Base-by-base conservation (phyloP, 1,140 invertebrate genomes). In the Papilio polyxenes region DNA sequence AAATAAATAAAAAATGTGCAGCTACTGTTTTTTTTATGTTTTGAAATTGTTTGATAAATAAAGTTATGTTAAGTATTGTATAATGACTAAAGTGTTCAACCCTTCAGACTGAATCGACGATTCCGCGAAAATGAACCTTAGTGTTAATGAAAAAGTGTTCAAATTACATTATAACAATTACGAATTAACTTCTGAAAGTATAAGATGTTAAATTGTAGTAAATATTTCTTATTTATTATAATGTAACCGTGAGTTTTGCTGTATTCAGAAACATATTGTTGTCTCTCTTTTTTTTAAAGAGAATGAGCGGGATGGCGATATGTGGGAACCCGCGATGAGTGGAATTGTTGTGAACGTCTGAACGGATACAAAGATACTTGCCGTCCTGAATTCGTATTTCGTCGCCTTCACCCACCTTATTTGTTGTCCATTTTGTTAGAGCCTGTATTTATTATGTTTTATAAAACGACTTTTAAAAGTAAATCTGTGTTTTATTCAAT, bases 381-480 rank as follows among this genome's bases (percentile, higher is more conserved):
- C 91, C 91, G 91, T 92, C 91, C 91, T 88, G 81, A 86, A 81
- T 83, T 85, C 88, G 83, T 81, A 83, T 84, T 85, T 88, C 85
- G 86, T 87, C 75, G 83, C 87, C 84, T 89, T 1, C 23, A 89
- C 92, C 92, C 92, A 92, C 91, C 91, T 92, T 90, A 87, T 90
- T 92, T 89, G 89, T 94, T 93, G 85, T 92, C 81, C 82, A 89
- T 92, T 91, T 88, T 81, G 87, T 93, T 91, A 88, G 83, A 92
- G 91, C 90, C 87, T 93, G 92, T 93, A 92, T 94, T 92, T 93
- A 93, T 93, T 94, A 90, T 92, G 92, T 92, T 94, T 91, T 92
- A 92, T 93, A 92, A 93, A 93, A 93, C 84, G 75, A 89, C 88
- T 93, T 92, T 88, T 80, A 88, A 87, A 86, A 84, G 81, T 69